Evolutionary conservation across 2,888 invertebrate species (phyloP), one percentile per base, ranked within the genome.

Genomic region (Mythimna albipuncta): DNA sequence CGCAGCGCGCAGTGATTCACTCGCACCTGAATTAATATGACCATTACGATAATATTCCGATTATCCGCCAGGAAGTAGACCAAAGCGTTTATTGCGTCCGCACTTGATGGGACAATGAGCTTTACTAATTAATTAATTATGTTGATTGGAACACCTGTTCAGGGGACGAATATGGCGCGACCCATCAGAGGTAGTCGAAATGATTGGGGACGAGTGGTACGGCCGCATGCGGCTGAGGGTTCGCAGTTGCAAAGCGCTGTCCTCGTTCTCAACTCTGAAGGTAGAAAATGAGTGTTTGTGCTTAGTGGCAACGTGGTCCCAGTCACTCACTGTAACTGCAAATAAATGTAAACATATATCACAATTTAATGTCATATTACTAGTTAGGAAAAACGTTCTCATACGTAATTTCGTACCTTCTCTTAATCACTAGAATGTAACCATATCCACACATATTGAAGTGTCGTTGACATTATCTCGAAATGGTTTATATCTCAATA

Each of bases 21-120:
- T 74, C 64, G 61, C 73, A 72, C 79, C 82, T 79, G 74, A 85
- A 89, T 87, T 89, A 84, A 85, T 87, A 85, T 86, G 83, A 83
- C 82, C 82, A 83, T 88, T 88, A 88, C 85, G 86, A 88, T 79
- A 80, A 81, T 69, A 72, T 72, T 74, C 70, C 74, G 75, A 75
- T 81, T 59, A 87, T 85, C 81, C 70, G 85, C 69, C 87, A 87
- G 86, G 87, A 86, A 86, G 79, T 78, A 74, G 68, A 82, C 82
- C 78, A 80, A 82, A 86, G 52, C 58, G 16, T 74, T 75, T 79
- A 84, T 81, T 63, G 61, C 68, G 69, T 65, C 75, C 52, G 52
- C n/a, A 66, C 64, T 21, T 35, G 67, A 68, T 75, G 74, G 59
- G 61, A 58, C 72, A 69, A 67, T 77, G 50, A 72, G 68, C 73